Percentiles rank a stretch among this genome's conserved stretches.
These are phyloP conservation scores for Rallus crepitans DNA, from an alignment of 2,797 vertebrate species.

Conservation along the genomic window DNA sequence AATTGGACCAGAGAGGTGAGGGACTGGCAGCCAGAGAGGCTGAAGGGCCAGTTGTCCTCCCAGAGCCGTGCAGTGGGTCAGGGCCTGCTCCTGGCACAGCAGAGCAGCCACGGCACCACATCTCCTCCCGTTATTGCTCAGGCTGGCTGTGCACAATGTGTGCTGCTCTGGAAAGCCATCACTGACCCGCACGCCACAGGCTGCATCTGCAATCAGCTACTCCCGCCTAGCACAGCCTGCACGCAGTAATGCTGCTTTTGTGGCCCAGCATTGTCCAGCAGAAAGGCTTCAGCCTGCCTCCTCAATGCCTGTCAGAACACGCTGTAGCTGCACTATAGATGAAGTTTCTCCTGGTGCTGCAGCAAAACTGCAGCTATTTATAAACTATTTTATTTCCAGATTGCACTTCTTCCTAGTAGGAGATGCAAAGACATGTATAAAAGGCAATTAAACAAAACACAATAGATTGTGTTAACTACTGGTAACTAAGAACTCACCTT, in stretches of 20 bases:
- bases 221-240: conserved; percentile 25
- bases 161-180: background rate
- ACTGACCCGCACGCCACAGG: background rate
- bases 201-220: conserved; percentile 20
- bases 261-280: conserved; percentile 37
- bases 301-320: conserved; percentile 40
- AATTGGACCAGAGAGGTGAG: background rate
- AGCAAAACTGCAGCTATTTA: background rate
- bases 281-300: background rate
- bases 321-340: background rate
- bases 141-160: too few species aligned
- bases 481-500: conserved; percentile 42
- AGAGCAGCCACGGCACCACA: rapidly evolving
- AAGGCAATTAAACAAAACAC: conserved; percentile 43
- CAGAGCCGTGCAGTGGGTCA: rapidly evolving
- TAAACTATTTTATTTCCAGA: background rate
- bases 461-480: conserved; percentile 53
- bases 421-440: background rate
- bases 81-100: background rate
- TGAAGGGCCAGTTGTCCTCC: background rate
- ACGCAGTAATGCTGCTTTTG: conserved; percentile 26
- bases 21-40: background rate
- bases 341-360: background rate
- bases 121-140: background rate
- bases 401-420: background rate